phyloP scores from a whole-genome alignment of 1,140 invertebrate species.

The Pogonomyrmex californicus region DNA sequence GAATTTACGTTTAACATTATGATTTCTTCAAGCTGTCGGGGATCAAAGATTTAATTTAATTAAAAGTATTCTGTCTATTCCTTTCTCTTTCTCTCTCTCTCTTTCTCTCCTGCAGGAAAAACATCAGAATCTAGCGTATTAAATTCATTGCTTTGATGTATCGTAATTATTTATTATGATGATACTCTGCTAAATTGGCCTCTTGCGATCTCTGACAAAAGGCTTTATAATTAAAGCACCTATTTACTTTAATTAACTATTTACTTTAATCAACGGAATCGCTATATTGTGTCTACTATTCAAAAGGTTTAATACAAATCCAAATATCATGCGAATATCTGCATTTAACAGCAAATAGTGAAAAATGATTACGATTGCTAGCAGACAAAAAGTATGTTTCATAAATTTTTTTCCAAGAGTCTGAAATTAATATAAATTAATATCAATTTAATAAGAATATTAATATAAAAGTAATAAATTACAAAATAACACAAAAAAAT shows the following conservation, averaged over 20 bases:
- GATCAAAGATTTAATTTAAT: conserved; percentile 48
- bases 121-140: conserved; percentile 17
- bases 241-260: conserved; percentile 22
- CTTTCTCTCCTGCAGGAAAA: conserved; percentile 3
- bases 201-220: conserved; percentile 30
- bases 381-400: neutral
- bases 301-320: neutral
- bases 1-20: neutral
- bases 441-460: no score
- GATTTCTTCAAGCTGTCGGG: neutral
- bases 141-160: conserved; percentile 46
- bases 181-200: conserved; percentile 40
- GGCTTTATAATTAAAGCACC: conserved; percentile 16
- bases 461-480: no score
- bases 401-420: no score
- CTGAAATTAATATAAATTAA: neutral
- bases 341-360: neutral
- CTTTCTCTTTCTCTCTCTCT: no score
- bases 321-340: conserved; percentile 7
- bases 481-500: no score
- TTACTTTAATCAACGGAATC: neutral
- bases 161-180: conserved; percentile 48
- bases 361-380: neutral
- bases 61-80: neutral
- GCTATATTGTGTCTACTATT: neutral